A percentile compares a stretch with the other conserved stretches of the same genome.
Evolutionary conservation across 2,888 invertebrate genomes (phyloP).

Genomic region (Vandiemenella viatica): DNA sequence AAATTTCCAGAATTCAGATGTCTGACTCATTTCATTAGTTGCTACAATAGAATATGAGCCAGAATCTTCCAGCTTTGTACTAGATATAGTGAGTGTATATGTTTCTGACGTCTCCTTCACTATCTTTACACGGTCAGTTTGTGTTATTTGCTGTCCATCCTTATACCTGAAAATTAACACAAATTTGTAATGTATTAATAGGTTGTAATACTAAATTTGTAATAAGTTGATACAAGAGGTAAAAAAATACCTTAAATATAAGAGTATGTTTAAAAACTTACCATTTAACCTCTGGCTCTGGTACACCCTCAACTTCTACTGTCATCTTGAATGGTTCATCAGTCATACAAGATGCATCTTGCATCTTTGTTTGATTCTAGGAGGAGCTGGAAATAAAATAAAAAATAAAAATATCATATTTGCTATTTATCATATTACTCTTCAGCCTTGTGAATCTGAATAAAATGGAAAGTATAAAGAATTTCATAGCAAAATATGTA

Average conservation of each 20-base stretch:
- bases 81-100: conserved; percentile 53
- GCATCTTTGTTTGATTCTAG: conserved; percentile 69
- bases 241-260: neutral
- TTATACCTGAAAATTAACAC: conserved; percentile 45
- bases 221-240: neutral
- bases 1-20: conserved; percentile 80
- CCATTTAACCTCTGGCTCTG: conserved; percentile 66
- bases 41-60: conserved; percentile 81
- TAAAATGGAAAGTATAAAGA: neutral
- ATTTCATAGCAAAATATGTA: too few relatives aligned
- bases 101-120: conserved; percentile 45
- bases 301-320: conserved; percentile 70
- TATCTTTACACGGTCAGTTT: conserved; percentile 55
- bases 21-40: conserved; percentile 74
- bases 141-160: conserved; percentile 64
- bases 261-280: conserved; percentile 15
- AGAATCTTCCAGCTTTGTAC: conserved; percentile 58
- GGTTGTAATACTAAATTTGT: neutral
- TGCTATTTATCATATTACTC: neutral
- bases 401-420: neutral
- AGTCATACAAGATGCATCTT: conserved; percentile 54
- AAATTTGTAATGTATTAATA: neutral
- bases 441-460: neutral
- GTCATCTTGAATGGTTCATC: conserved; percentile 62
- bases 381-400: conserved; percentile 46